Base-by-base conservation (phyloP, 2,113 vertebrate species). In the Antidorcas marsupialis region DNA sequence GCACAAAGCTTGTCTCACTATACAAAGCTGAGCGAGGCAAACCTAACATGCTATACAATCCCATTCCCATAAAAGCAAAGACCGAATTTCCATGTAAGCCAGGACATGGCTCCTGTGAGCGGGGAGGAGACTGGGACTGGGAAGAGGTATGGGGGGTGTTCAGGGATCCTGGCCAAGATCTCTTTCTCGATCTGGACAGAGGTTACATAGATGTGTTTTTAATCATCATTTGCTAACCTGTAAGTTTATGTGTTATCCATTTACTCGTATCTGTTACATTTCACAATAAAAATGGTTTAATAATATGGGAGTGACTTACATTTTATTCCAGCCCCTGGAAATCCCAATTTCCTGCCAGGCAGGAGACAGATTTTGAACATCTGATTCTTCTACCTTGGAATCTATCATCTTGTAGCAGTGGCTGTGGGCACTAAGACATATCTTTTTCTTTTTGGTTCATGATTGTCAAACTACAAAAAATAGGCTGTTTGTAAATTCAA, bases 321-420 rank as follows among this genome's bases (percentile, higher is more conserved):
- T 89, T 7, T 59, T 50, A 74, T 57, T 59, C 90, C 19, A 59
- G 15, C 74, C 39, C 59, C 39, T 60, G 21, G 52, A 39, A 59
- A 50, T 28, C 10, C 60, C 45, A n/a, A 39, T 45, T 89, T 89
- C n/a, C 91, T 76, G 11, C 62, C 67, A 71, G n/a, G 67, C 9
- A 45, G 60, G 43, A 89, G 91, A 19, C 52, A 84, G 52, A 10
- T 16, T 74, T 91, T 55, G 50, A 3, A 62, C 21, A 57, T 11
- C 14, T 10, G 59, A 57, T 45, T 62, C 21, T 45, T 28, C 33
- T 33, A 23, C 30, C 21, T 52, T 28, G n/a, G 52, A 76, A 9
- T n/a, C 27, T 27, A 3, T 7, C 3, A 27, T 60, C 27, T 43
- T 0, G 0, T 0, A 82, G 52, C 12, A 28, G n/a, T 13, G 45